Evolutionary conservation across 2,113 vertebrate genomes (phyloP).

Genomic region (Sterna hirundo): DNA sequence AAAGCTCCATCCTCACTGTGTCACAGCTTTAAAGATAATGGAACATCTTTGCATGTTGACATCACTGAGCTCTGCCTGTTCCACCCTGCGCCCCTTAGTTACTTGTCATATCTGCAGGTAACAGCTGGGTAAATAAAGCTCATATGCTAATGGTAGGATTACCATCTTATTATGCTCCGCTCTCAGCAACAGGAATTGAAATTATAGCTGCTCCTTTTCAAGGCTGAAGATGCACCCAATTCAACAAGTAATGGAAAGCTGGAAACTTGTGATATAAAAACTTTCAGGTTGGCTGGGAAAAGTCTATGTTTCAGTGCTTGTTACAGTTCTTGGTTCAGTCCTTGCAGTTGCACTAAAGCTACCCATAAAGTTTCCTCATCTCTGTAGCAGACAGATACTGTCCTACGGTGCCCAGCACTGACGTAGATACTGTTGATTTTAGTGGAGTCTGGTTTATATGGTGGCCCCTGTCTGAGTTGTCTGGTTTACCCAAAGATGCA

Average conservation of each 20-base stretch:
- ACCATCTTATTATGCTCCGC: neutral
- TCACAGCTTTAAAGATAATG: neutral
- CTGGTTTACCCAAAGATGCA: neutral
- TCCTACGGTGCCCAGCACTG: neutral
- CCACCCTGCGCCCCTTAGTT: neutral
- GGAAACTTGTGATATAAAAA: neutral
- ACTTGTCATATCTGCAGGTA: neutral
- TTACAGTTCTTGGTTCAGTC: neutral
- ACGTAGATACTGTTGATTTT: neutral
- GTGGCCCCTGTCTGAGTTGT: neutral
- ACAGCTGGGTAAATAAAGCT: slow-evolving; percentile 6
- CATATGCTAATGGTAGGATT: neutral
- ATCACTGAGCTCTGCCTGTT: neutral
- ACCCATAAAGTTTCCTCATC: neutral
- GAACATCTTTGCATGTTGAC: neutral
- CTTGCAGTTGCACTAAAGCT: neutral
- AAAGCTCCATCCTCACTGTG: neutral
- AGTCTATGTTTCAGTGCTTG: neutral
- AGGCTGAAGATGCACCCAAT: neutral
- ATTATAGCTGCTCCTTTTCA: neutral
- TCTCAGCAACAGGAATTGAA: neutral
- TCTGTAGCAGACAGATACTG: neutral
- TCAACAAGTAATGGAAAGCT: neutral
- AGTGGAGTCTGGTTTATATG: neutral
- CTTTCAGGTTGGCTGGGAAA: neutral